Evolutionary conservation across 2,888 invertebrate genomes (phyloP).

Genomic region (Melieria omissa): DNA sequence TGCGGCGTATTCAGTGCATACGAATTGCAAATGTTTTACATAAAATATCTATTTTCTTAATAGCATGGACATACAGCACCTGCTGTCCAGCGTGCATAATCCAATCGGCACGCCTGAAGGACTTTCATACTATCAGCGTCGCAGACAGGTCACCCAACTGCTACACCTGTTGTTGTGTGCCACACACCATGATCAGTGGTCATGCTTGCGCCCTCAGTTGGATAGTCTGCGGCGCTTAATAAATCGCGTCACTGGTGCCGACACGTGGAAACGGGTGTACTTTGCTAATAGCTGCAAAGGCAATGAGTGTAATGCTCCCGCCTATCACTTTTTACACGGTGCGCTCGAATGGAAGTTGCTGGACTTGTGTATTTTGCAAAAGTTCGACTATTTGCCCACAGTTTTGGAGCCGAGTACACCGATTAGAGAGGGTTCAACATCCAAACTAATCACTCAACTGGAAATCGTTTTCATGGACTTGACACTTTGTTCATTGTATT

Average conservation of each 20-base stretch:
- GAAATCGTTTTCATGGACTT: conserved; percentile 54
- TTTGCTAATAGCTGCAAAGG: conserved; percentile 59
- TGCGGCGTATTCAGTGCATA: background rate
- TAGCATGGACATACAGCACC: conserved; percentile 60
- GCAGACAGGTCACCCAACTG: conserved; percentile 57
- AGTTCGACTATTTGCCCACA: conserved; percentile 37
- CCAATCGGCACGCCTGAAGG: conserved; percentile 41
- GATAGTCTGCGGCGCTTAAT: conserved; percentile 52
- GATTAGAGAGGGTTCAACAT: background rate
- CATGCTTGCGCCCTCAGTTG: conserved; percentile 42
- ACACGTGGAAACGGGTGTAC: conserved; percentile 55
- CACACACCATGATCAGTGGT: conserved; percentile 42
- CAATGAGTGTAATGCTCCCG: conserved; percentile 60
- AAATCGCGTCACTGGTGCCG: conserved; percentile 51
- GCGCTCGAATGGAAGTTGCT: conserved; percentile 64
- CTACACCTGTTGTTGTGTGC: conserved; percentile 54
- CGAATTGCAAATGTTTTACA: background rate
- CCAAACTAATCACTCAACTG: conserved; percentile 45
- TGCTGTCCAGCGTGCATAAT: conserved; percentile 51
- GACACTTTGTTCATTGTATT: conserved; percentile 51
- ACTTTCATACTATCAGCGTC: conserved; percentile 45
- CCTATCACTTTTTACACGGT: conserved; percentile 65
- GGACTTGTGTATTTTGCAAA: conserved; percentile 57
- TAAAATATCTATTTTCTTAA: background rate
- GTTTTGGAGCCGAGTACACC: background rate